Evolutionary conservation across 2,888 invertebrate genomes (phyloP), one percentile per base, ranked within the genome.

Genomic region (Fragum fragum): DNA sequence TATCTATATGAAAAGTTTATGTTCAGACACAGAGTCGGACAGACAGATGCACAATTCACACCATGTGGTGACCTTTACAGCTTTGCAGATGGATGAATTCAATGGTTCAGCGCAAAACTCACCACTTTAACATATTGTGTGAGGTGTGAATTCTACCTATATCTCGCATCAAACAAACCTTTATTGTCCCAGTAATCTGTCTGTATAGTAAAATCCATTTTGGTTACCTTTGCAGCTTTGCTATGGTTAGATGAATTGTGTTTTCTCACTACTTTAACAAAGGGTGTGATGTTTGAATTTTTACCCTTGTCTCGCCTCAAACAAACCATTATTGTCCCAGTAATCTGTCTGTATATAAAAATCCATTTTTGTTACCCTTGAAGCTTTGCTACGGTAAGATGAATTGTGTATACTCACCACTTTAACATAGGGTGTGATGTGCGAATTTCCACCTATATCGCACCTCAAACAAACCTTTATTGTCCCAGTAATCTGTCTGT

Each of bases 321-420:
- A 95, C 72, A 98, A 95, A 92, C 98, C 98, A 76, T 98, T 96
- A 0, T 98, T 98, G 94, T 98, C 98, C 98, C 98, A 98, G 91
- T 98, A 97, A 1, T 59, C 73, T 42, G 55, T 73, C 11, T 81
- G 74, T 55, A 86, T 76, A 68, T 92, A 90, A 71, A 89, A 91
- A 55, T 90, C 87, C 14, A 52, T 53, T 23, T 55, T 29, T 0
- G 73, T 71, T 79, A 2, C 16, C 14, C 36, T 0, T 11, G n/a
- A 21, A 21, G n/a, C n/a, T n/a, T n/a, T n/a, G n/a, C n/a, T 21
- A 11, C 73, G 74, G 18, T 75, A 66, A 9, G 81, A 83, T 26
- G 76, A 76, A 59, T 80, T 85, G 73, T 88, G 87, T 42, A 88
- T 88, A n/a, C n/a, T n/a, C n/a, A n/a, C n/a, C n/a, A n/a, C n/a